Evolutionary conservation across 2,888 invertebrate species (phyloP), one percentile per base, ranked within the genome.

Genomic region (Muscina levida): DNA sequence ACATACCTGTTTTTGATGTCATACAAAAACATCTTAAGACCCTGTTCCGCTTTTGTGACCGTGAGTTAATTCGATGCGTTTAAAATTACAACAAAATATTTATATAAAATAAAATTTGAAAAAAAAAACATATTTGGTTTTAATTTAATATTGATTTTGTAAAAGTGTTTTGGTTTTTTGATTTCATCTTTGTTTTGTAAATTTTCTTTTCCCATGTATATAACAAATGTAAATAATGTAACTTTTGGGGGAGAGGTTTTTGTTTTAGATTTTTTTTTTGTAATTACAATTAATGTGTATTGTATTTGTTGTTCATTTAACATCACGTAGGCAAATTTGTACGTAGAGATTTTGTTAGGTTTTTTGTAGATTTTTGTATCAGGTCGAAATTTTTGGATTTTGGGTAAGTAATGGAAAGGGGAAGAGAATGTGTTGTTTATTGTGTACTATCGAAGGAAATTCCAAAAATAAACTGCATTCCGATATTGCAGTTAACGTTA

Each of bases 251-350:
- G 39, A 39, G 11, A 17, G 39, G 39, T 59, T 68, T 26, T 19
- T 74, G 44, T 48, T 19, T 59, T 59, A 39, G 8, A 39, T 17
- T 26, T 71, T 31, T 31, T 31, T 31, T 5, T 31, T 31, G 31
- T 31, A 31, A 5, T 31, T n/a, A n/a, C n/a, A n/a, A n/a, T n/a
- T n/a, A n/a, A n/a, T n/a, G n/a, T n/a, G n/a, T n/a, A 24, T 53
- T 74, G 70, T 75, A 17, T 53, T 53, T 72, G 57, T 53, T 4
- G 15, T 46, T 78, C 2, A 17, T 71, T 70, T 59, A 65, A 77
- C 74, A 78, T 78, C 75, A 79, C 79, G 75, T 75, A 82, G 77
- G 74, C 77, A 68, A 80, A 76, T 82, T 85, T 84, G 83, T 85
- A 86, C 84, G 82, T 79, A 85, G 78, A 78, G 62, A 70, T 75